Evolutionary conservation across 2,888 invertebrate genomes (phyloP).

Genomic region (Amphipyra berbera): DNA sequence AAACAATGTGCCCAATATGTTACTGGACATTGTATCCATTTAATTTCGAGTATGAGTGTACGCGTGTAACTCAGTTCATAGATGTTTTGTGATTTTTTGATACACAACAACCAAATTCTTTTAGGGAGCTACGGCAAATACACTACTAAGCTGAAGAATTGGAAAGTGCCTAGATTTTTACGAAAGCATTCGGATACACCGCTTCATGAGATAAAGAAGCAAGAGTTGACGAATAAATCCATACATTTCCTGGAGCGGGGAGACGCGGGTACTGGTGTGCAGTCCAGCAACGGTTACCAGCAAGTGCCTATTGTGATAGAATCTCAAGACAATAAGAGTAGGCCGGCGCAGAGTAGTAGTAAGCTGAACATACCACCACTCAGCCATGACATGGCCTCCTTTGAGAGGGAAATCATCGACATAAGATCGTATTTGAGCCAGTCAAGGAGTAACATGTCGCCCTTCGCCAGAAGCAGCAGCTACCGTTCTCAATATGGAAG

Average conservation of each 20-base stretch:
- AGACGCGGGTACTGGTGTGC: slow-evolving; percentile 66
- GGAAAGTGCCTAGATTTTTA: slow-evolving; percentile 92
- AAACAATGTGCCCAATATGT: slow-evolving; percentile 2
- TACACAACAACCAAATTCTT: slow-evolving; percentile 55
- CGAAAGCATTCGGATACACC: slow-evolving; percentile 90
- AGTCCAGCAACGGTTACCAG: slow-evolving; percentile 89
- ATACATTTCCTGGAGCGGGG: slow-evolving; percentile 79
- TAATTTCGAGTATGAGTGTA: background rate
- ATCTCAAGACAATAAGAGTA: slow-evolving; percentile 82
- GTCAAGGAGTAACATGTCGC: slow-evolving; percentile 93
- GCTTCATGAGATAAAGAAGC: slow-evolving; percentile 83
- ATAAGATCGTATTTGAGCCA: slow-evolving; percentile 93
- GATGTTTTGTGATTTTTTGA: background rate
- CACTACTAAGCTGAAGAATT: slow-evolving; percentile 90
- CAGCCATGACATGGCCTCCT: slow-evolving; percentile 85
- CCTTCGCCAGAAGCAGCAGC: slow-evolving; percentile 92
- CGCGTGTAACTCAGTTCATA: background rate
- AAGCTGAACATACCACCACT: slow-evolving; percentile 85
- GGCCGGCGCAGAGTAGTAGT: slow-evolving; percentile 73
- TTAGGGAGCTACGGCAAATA: slow-evolving; percentile 90
- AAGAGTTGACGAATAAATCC: slow-evolving; percentile 79
- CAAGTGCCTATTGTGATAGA: slow-evolving; percentile 92
- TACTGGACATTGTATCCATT: background rate
- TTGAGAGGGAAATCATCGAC: slow-evolving; percentile 92
- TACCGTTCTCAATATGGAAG: slow-evolving; percentile 92